Base-by-base conservation (phyloP, 1,140 invertebrate genomes). In the Temnothorax curvispinosus region DNA sequence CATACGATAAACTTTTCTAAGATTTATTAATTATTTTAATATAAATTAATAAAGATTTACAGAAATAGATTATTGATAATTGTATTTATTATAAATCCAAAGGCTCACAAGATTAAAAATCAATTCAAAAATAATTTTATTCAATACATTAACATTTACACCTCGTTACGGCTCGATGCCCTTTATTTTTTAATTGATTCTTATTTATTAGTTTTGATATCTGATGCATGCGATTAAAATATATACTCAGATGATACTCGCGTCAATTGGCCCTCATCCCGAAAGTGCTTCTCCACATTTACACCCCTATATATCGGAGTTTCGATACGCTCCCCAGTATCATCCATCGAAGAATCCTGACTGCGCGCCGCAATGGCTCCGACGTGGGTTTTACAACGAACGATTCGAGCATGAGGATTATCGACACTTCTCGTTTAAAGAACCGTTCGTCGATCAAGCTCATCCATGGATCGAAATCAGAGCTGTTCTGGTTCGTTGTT, bases 311-410 rank as follows among this genome's bases (percentile, higher is more conserved):
- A 76, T 90, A 65, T 92, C 91, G 44, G 87, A 92, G 52, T 92
- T 92, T 41, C 72, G 80, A 21, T 91, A 91, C 72, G 27, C 54
- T 50, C 86, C 91, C 5, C 60, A 71, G n/a, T 69, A 86, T 50
- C 92, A 92, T 74, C 92, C 92, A n/a, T 92, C 90, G 38, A 88
- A 77, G 56, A 93, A 92, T 80, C 91, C 92, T 0, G 76, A 85
- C 11, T 92, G 92, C 62, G 15, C 35, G 0, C 91, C 71, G 2
- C 65, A 52, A 56, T 88, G 54, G 62, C 9, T 64, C 11, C 9
- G 15, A 1, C 60, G 21, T 6, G n/a, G 62, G 27, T 32, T 64
- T 72, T 21, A 90, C n/a, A 27, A 76, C 11, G n/a, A 11, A 21
- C 58, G 47, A 44, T 84, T 71, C 9, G 85, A 58, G 32, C 65